Base-by-base conservation (phyloP, 1,140 invertebrate genomes). In the Rhagoletis zephyria region DNA sequence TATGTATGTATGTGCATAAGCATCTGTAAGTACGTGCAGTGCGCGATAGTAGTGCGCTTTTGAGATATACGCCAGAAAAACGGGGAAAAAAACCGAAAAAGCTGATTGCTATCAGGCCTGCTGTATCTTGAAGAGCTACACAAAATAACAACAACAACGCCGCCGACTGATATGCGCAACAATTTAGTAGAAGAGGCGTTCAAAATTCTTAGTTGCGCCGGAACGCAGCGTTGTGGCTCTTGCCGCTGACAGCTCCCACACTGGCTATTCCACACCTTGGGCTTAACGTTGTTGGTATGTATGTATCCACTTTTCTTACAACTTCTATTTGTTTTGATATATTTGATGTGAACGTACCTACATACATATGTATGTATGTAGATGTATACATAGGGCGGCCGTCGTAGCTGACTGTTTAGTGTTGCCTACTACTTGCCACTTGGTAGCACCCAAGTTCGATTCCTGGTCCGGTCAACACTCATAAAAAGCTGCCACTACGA, bases 31-130 rank as follows among this genome's bases (percentile, higher is more conserved):
- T 81, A 81, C 74, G 74, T 81, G 51, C 56, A n/a, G 74, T 42
- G 74, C 42, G 45, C 48, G 5, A 19, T 81, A 81, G 48, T n/a
- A 48, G 19, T 81, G 74, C 74, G 12, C 74, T 9, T 81, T 56
- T 2, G 45, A 59, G 51, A 81, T 51, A 81, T 56, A 42, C 3
- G 48, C n/a, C 12, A 56, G 48, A 30, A 81, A 81, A 19, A 56
- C 16, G 14, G 9, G 9, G 56, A 81, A 56, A n/a, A 81, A 40
- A 56, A 30, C 30, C 48, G 16, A 19, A 56, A 81, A 56, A 81
- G 48, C 10, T 81, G 48, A 59, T 81, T 30, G 3, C 74, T 81
- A 81, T 81, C 74, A 81, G 48, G 3, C 10, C 74, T 81, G n/a
- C 5, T 56, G n/a, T 81, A 81, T 81, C 74, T 81, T 56, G 48